These are phyloP conservation scores for Oncorhynchus nerka DNA, from an alignment of 2,113 vertebrate species.

Conservation along the genomic window DNA sequence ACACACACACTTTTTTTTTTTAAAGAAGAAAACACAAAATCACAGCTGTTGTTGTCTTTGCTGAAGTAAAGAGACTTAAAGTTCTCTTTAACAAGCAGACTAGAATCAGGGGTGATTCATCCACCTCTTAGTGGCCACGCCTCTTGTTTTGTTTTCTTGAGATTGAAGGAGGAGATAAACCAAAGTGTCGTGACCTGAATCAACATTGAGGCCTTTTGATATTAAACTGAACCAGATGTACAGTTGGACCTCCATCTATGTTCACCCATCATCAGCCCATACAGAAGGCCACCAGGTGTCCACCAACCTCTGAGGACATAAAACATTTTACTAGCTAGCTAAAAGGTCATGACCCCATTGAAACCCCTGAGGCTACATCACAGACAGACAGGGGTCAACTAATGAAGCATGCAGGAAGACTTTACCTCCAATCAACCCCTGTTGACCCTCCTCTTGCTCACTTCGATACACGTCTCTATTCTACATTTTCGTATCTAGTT, in stretches of 20 bases:
- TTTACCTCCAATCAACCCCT: constrained; percentile 34
- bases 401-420: constrained; percentile 45
- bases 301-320: not conserved
- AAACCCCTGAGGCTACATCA: constrained; percentile 46
- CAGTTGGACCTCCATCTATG: no score
- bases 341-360: constrained; percentile 27
- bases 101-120: no score
- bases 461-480: constrained; percentile 25
- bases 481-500: not conserved
- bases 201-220: no score
- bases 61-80: no score
- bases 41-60: no score
- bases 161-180: no score
- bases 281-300: not conserved
- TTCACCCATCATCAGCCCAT: no score
- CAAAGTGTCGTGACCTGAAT: no score
- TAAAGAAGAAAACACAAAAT: not conserved
- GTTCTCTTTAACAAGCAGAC: no score
- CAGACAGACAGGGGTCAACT: constrained; percentile 34
- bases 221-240: not conserved
- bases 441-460: constrained; percentile 40
- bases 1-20: not conserved
- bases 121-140: no score
- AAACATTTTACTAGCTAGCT: not conserved
- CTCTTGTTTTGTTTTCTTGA: no score